Evolutionary conservation across 2,888 invertebrate species (phyloP).

Genomic region (Ornithoptera alexandrae): DNA sequence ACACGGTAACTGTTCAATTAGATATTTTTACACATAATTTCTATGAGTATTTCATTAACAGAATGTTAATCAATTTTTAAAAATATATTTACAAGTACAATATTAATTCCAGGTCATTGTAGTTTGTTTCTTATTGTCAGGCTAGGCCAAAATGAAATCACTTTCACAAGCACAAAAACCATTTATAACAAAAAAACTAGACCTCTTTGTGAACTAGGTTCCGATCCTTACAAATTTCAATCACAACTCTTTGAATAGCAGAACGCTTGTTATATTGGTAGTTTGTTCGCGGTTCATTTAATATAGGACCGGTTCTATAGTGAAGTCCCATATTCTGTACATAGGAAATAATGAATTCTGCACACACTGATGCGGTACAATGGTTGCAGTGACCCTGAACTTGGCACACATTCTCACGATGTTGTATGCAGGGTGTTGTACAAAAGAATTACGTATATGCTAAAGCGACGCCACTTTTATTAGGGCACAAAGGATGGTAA

Average conservation of each 20-base stretch:
- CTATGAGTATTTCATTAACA: too few species aligned
- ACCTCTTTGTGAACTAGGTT: conserved; percentile 37
- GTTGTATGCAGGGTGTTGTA: conserved; percentile 46
- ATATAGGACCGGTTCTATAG: conserved; percentile 47
- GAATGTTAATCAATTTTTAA: too few species aligned
- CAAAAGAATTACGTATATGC: conserved; percentile 56
- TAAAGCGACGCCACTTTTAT: conserved; percentile 50
- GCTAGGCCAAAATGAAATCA: conserved; percentile 24
- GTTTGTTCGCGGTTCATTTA: conserved; percentile 50
- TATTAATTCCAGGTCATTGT: too few species aligned
- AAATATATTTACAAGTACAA: too few species aligned
- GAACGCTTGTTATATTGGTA: conserved; percentile 35
- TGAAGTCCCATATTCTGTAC: conserved; percentile 39
- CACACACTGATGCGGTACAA: conserved; percentile 42
- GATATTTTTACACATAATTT: too few species aligned
- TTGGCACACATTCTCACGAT: conserved; percentile 75
- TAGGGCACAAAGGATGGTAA: conserved; percentile 45
- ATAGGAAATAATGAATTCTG: conserved; percentile 42
- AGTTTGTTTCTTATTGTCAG: conserved; percentile 28
- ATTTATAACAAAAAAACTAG: conserved; percentile 24
- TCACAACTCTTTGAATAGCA: conserved; percentile 29
- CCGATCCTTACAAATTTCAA: conserved; percentile 31
- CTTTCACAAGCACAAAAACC: conserved; percentile 10
- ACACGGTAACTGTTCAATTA: too few species aligned
- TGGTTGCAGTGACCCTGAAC: conserved; percentile 62